Conservation (phyloP, 2,888 invertebrate species). For the Atherix ibis region DNA sequence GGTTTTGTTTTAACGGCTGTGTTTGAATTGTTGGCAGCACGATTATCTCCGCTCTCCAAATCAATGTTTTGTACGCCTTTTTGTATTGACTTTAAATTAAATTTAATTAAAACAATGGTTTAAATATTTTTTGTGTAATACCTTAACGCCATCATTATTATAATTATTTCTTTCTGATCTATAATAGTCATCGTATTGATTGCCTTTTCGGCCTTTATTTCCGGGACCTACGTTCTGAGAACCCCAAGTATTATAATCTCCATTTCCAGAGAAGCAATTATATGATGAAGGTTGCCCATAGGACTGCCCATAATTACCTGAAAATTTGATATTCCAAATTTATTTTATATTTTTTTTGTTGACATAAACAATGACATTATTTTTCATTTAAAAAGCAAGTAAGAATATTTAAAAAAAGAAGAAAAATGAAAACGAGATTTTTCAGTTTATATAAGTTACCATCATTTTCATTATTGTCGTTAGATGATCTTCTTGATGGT, state of each 20-base stretch:
- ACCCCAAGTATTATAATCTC: conserved; percentile 72
- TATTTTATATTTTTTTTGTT: conserved; percentile 7
- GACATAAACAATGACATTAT: not conserved
- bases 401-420: not conserved
- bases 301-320: conserved; percentile 32
- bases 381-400: not conserved
- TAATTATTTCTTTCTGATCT: conserved; percentile 12
- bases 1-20: conserved; percentile 7
- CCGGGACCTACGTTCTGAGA: conserved; percentile 32
- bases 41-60: conserved; percentile 14
- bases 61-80: conserved; percentile 62
- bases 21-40: conserved; percentile 4
- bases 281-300: conserved; percentile 59
- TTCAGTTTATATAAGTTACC: conserved; percentile 6
- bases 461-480: conserved; percentile 10
- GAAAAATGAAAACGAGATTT: conserved; percentile 2
- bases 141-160: conserved; percentile 12
- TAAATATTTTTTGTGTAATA: conserved; percentile 2
- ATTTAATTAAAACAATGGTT: conserved; percentile 1
- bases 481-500: conserved; percentile 9
- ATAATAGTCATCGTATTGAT: conserved; percentile 68
- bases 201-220: conserved; percentile 29
- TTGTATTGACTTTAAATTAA: conserved; percentile 71
- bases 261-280: conserved; percentile 74
- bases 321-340: no score